Percentiles rank a stretch among this genome's conserved stretches.
phyloP scores from a whole-genome alignment of 1,140 invertebrate genomes.

The Ephestia elutella region DNA sequence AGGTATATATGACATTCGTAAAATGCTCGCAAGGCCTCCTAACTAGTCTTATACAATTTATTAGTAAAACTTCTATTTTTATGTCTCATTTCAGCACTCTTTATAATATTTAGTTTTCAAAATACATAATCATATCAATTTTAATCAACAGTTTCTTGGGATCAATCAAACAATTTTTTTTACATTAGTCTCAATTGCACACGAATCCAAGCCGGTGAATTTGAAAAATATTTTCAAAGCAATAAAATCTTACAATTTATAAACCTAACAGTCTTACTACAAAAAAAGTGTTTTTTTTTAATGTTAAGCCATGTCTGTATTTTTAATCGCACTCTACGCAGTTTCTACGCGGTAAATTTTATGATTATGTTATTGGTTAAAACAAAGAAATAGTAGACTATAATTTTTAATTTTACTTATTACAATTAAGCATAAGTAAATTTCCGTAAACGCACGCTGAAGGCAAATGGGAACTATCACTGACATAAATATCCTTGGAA shows the following conservation, averaged over 20 bases:
- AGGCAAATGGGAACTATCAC: not conserved
- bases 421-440: not conserved
- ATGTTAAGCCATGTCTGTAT: not conserved
- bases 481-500: slow-evolving; percentile 1
- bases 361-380: no score
- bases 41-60: not conserved
- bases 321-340: no score
- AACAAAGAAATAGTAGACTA: no score
- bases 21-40: not conserved
- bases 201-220: not conserved
- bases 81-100: slow-evolving; percentile 6
- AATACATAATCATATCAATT: not conserved
- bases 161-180: not conserved
- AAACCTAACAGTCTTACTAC: not conserved
- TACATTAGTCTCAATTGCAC: not conserved
- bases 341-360: no score
- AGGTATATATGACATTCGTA: not conserved
- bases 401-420: no score
- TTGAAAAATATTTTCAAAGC: not conserved
- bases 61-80: not conserved
- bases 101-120: slow-evolving; percentile 2
- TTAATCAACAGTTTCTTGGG: not conserved
- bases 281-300: not conserved
- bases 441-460: not conserved
- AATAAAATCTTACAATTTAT: not conserved